These are phyloP conservation scores for Rhodophaea formosa DNA, from an alignment of 2,888 invertebrate species.

Conservation along the genomic window DNA sequence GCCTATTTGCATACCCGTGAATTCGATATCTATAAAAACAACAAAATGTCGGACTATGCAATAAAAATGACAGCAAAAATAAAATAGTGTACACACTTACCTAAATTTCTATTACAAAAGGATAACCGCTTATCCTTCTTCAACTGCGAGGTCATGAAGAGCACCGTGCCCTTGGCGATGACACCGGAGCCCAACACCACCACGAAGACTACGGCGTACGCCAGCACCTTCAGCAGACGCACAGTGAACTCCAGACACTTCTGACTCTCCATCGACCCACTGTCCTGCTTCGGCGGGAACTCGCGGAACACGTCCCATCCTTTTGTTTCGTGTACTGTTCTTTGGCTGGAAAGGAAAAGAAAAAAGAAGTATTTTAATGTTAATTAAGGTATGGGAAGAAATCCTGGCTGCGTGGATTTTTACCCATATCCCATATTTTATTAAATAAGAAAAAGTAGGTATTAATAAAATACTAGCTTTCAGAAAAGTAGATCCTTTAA, in stretches of 20 bases:
- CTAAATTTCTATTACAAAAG: constrained; percentile 92
- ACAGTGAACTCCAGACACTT: constrained; percentile 92
- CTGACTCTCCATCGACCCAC: constrained; percentile 93
- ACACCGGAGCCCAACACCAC: constrained; percentile 93
- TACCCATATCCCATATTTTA: too few relatives aligned
- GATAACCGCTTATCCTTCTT: constrained; percentile 87
- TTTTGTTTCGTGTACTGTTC: constrained; percentile 93
- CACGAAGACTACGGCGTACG: constrained; percentile 91
- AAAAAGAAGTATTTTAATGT: neutral
- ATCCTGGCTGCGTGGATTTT: too few relatives aligned
- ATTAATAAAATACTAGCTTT: too few relatives aligned
- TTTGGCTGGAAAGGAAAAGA: constrained; percentile 82
- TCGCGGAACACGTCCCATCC: constrained; percentile 98
- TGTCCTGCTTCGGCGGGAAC: constrained; percentile 93
- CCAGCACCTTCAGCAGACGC: constrained; percentile 90
- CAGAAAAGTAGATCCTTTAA: too few relatives aligned
- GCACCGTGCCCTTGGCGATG: constrained; percentile 91
- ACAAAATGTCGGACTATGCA: too few relatives aligned
- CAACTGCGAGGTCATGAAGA: constrained; percentile 96
- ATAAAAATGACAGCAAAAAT: too few relatives aligned
- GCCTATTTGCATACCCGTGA: too few relatives aligned
- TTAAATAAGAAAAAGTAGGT: too few relatives aligned
- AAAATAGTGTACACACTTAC: too few relatives aligned
- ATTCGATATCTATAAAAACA: too few relatives aligned
- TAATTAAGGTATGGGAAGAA: too few relatives aligned